Evolutionary conservation across 2,113 vertebrate species (phyloP).

Genomic region (Pimephales promelas): DNA sequence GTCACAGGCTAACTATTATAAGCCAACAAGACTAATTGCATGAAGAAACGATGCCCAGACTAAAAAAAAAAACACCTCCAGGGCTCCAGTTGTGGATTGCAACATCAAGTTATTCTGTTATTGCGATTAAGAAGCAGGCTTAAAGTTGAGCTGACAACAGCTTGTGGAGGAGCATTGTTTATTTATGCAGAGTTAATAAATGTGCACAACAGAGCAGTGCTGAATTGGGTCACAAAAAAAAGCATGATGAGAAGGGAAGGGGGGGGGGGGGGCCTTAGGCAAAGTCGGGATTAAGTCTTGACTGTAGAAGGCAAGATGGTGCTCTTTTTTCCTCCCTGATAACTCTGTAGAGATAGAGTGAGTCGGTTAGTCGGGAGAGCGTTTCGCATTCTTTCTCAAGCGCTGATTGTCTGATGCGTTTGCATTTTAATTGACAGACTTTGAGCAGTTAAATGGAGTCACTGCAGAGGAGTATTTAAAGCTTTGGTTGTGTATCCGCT

Average conservation of each 20-base stretch:
- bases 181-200: slow-evolving; percentile 52
- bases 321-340: slow-evolving; percentile 19
- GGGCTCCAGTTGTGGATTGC: neutral
- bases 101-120: neutral
- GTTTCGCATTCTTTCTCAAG: neutral
- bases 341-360: neutral
- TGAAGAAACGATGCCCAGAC: neutral
- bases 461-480: neutral
- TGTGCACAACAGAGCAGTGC: slow-evolving; percentile 38
- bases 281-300: slow-evolving; percentile 37
- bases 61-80: neutral
- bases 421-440: slow-evolving; percentile 29
- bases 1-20: neutral
- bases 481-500: neutral
- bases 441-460: slow-evolving; percentile 3
- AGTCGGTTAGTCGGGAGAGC: neutral
- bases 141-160: slow-evolving; percentile 12
- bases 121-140: neutral
- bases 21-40: neutral
- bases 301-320: slow-evolving; percentile 38
- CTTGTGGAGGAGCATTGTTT: slow-evolving; percentile 42
- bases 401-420: neutral
- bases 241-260: neutral
- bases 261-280: slow-evolving; percentile 14
- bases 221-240: slow-evolving; percentile 51